Percentiles rank a stretch among this genome's conserved stretches.
These are phyloP conservation scores for Barnardius zonarius DNA, from an alignment of 2,113 vertebrate species.

Conservation along the genomic window DNA sequence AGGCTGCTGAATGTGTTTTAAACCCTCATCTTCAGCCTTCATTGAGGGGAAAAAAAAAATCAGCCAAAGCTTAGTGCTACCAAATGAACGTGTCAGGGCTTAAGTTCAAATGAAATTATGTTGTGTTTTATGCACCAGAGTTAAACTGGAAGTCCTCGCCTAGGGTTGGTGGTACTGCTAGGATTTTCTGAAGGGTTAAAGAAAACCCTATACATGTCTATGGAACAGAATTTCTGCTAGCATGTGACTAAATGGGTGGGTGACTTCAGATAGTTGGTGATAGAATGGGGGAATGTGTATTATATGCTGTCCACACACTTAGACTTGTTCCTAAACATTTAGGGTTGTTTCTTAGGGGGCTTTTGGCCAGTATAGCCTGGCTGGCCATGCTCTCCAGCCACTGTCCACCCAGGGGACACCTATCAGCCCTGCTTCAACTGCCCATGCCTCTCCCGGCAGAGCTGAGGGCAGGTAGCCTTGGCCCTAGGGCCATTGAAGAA, in stretches of 20 bases:
- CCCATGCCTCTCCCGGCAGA: accelerated
- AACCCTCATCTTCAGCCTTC: not conserved
- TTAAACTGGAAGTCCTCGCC: not conserved
- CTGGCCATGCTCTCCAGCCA: not conserved
- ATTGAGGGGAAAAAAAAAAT: accelerated
- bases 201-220: accelerated
- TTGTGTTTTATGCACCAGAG: not conserved
- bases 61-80: accelerated
- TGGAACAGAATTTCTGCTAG: not conserved
- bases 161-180: not conserved
- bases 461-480: not conserved
- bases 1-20: not conserved
- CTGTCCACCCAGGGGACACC: not conserved
- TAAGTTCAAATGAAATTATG: not conserved
- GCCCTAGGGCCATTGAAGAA: not conserved
- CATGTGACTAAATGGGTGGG: not conserved
- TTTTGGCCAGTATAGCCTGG: not conserved
- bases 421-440: not conserved
- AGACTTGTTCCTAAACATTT: not conserved
- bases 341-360: not conserved
- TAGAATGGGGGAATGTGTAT: accelerated
- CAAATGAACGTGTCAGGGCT: not conserved
- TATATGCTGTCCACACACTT: not conserved
- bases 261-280: not conserved
- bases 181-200: not conserved